Evolutionary conservation across 2,113 vertebrate species (phyloP), one percentile per base, ranked within the genome.

Genomic region (Marmota flaviventris): DNA sequence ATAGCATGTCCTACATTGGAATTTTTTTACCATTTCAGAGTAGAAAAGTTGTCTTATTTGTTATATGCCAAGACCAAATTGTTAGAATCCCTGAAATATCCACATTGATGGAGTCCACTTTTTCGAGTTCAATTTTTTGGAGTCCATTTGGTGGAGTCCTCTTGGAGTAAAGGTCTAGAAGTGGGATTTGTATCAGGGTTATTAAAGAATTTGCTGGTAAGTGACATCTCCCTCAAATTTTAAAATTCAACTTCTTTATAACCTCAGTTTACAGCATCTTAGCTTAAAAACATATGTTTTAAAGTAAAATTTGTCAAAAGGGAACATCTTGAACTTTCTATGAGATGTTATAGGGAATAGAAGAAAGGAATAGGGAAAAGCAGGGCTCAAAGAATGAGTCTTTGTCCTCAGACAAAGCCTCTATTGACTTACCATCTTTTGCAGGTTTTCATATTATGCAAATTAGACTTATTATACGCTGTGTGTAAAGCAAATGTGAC

Each of bases 131-230:
- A 63, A 63, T 63, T 63, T 58, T 63, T 63, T 63, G 61, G 61
- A 63, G 61, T 63, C 61, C 61, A 63, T 63, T 63, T 63, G 24
- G 8, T 63, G 61, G 61, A 58, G 20, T 58, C 56, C 56, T 27
- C 61, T 27, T 63, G 17, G 42, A 34, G 76, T 27, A 39, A 20
- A 39, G 9, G 20, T 39, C 18, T 3, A 63, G 2, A 48, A 67
- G 39, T 37, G 27, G 29, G 8, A 70, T 69, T 77, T 37, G 2
- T 24, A 51, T 6, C 77, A n/a, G 42, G 70, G 45, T 63, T 73
- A n/a, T 91, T 92, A 82, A 72, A 48, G 45, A 63, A 48, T 27
- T 78, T 89, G 27, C 61, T 65, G 90, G n/a, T 65, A 58, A 92
- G 20, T 29, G 3, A 78, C 11, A 58, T 32, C 39, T 89, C 2